phyloP scores from a whole-genome alignment of 2,888 invertebrate species.

The Sphecodes monilicornis region DNA sequence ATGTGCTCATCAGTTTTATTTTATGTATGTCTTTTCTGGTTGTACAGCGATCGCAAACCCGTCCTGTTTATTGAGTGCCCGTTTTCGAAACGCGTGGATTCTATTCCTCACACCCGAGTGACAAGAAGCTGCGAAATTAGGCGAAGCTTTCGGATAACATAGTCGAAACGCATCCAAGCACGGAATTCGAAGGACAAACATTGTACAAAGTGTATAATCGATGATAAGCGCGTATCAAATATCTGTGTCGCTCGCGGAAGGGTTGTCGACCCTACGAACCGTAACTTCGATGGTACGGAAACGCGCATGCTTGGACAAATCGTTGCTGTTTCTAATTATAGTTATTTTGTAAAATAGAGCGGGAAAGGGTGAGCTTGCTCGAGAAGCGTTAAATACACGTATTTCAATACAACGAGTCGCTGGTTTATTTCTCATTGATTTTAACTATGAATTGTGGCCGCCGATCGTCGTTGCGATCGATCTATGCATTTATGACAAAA shows the following conservation, averaged over 20 bases:
- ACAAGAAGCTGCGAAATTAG: neutral
- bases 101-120: no score
- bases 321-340: neutral
- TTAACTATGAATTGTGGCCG: neutral
- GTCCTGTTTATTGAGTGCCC: neutral
- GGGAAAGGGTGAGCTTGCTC: neutral
- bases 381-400: conserved; percentile 14
- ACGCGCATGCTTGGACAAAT: neutral
- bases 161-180: neutral
- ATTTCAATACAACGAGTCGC: neutral
- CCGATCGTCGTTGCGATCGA: neutral
- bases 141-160: neutral
- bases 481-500: neutral
- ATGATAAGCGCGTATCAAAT: neutral
- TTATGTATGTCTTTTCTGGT: neutral
- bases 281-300: neutral
- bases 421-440: neutral
- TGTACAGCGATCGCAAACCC: neutral
- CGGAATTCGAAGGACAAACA: neutral
- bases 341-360: conserved; percentile 8
- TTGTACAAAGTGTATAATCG: neutral
- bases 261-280: neutral
- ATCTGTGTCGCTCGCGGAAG: neutral
- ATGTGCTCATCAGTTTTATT: neutral
- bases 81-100: neutral